phyloP scores from a whole-genome alignment of 2,888 invertebrate genomes.

The Lasioglossum lativentre region DNA sequence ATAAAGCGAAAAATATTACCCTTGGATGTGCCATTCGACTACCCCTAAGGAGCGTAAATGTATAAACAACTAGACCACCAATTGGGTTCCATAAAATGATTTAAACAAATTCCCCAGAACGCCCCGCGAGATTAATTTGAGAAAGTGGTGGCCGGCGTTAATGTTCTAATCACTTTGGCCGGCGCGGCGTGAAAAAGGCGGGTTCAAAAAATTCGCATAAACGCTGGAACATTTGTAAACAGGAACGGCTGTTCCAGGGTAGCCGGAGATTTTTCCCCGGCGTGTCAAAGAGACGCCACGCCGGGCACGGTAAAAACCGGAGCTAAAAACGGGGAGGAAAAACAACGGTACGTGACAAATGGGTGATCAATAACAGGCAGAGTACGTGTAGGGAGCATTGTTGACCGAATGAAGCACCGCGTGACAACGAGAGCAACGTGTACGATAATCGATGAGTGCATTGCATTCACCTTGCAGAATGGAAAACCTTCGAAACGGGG shows the following conservation, averaged over 20 bases:
- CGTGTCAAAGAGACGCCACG: slow-evolving; percentile 28
- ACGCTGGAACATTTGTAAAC: slow-evolving; percentile 11
- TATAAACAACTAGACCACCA: no score
- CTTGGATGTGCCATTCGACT: no score
- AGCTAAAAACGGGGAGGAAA: slow-evolving; percentile 25
- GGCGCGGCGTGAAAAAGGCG: background rate
- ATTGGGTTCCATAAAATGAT: no score
- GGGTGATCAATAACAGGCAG: slow-evolving; percentile 59
- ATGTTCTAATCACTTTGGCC: background rate
- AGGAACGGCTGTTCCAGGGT: background rate
- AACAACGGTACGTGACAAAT: slow-evolving; percentile 53
- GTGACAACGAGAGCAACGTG: slow-evolving; percentile 58
- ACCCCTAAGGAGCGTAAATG: no score
- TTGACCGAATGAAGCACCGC: slow-evolving; percentile 61
- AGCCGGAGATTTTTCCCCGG: slow-evolving; percentile 6
- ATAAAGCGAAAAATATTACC: no score
- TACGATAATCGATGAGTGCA: slow-evolving; percentile 60
- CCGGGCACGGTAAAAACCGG: slow-evolving; percentile 14
- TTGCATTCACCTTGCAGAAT: slow-evolving; percentile 47
- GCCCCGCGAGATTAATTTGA: background rate
- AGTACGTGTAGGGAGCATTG: slow-evolving; percentile 59
- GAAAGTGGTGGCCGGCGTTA: background rate
- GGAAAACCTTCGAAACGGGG: slow-evolving; percentile 54
- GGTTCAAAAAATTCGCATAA: background rate
- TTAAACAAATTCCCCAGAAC: no score